A percentile compares a stretch with the other conserved stretches of the same genome.
These are phyloP conservation scores for Colaptes auratus DNA, from an alignment of 2,113 vertebrate genomes.

Conservation along the genomic window DNA sequence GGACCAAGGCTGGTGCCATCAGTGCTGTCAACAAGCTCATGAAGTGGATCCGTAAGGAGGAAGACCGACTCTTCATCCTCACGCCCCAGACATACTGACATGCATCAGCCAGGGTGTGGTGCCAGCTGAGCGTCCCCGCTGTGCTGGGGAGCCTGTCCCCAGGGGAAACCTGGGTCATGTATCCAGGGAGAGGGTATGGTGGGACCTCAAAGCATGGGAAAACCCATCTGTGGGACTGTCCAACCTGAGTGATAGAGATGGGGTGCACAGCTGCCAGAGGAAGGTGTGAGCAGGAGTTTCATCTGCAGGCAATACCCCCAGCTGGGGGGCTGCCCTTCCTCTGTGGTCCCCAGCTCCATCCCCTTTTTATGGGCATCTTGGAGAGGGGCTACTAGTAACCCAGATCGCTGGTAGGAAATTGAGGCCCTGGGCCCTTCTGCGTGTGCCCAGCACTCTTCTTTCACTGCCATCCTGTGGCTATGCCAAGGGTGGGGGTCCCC, in stretches of 20 bases:
- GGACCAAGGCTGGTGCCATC: constrained; percentile 88
- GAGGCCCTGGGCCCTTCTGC: not conserved
- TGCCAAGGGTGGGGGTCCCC: not conserved
- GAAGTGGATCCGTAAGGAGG: constrained; percentile 98
- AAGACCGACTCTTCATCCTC: constrained; percentile 96
- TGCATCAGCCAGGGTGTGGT: not conserved
- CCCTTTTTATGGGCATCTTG: not conserved
- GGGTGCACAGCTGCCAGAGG: not conserved
- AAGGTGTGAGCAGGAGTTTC: not conserved
- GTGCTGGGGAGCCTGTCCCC: not conserved
- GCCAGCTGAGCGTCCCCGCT: not conserved
- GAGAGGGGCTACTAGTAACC: not conserved
- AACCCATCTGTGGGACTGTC: not conserved
- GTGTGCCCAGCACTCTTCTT: not conserved
- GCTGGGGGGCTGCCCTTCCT: not conserved
- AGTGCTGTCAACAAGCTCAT: constrained; percentile 91
- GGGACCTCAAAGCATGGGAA: not conserved
- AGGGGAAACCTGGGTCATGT: accelerated
- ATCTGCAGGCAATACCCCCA: not conserved
- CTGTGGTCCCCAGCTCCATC: not conserved
- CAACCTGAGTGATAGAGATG: not conserved
- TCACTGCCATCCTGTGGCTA: not conserved
- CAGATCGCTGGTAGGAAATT: not conserved
- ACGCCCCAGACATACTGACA: constrained; percentile 91
- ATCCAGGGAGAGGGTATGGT: not conserved